Evolutionary conservation across 2,888 invertebrate species (phyloP).

Genomic region (Lasioglossum morio): DNA sequence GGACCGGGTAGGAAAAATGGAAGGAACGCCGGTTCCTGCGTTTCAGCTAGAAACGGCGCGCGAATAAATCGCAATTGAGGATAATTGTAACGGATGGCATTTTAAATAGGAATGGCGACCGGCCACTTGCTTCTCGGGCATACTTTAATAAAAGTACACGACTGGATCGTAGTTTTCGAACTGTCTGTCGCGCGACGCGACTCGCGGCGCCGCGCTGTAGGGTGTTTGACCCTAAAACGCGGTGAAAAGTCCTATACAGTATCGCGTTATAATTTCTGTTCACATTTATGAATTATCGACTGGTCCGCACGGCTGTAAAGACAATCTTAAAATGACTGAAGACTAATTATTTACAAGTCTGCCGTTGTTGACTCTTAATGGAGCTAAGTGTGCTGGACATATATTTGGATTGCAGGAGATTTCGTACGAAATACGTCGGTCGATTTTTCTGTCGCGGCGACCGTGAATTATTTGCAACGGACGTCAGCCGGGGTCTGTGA

Average conservation of each 20-base stretch:
- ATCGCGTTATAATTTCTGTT: neutral
- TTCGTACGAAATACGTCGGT: neutral
- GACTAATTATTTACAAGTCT: neutral
- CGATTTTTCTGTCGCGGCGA: slow-evolving; percentile 49
- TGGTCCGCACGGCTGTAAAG: too few relatives aligned
- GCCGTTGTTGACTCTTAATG: neutral
- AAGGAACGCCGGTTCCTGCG: neutral
- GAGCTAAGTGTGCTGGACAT: neutral
- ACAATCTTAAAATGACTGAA: too few relatives aligned
- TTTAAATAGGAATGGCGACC: slow-evolving; percentile 21
- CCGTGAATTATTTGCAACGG: slow-evolving; percentile 53
- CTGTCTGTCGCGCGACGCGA: neutral
- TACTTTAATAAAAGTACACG: neutral
- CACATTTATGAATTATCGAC: too few relatives aligned
- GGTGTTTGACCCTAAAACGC: neutral
- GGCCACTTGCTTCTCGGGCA: neutral
- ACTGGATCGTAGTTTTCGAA: slow-evolving; percentile 18
- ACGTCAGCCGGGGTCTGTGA: slow-evolving; percentile 77
- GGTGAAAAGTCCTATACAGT: neutral
- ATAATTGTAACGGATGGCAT: slow-evolving; percentile 12
- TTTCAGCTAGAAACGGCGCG: neutral
- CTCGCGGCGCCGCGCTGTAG: neutral
- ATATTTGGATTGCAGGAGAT: neutral
- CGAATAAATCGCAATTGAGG: slow-evolving; percentile 14
- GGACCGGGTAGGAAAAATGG: neutral